Conservation (phyloP, 2,113 vertebrate genomes). For the Struthidea cinerea region DNA sequence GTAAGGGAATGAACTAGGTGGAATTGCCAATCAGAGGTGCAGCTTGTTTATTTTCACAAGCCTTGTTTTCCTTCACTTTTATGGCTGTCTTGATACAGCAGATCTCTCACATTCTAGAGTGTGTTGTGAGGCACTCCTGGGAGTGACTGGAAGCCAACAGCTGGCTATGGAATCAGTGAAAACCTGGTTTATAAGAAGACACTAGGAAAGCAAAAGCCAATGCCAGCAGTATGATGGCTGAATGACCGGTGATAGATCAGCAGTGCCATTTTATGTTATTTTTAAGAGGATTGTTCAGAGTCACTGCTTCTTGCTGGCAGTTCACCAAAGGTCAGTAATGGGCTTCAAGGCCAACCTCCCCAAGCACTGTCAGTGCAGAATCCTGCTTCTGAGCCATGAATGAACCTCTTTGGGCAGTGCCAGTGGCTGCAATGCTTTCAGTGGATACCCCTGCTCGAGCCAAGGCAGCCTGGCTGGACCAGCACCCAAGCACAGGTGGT, state of each 20-base stretch:
- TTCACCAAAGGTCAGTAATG: neutral
- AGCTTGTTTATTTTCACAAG: slow-evolving; percentile 64
- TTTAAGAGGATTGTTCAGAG: neutral
- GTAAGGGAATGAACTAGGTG: neutral
- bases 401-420: neutral
- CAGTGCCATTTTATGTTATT: neutral
- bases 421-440: neutral
- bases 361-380: neutral
- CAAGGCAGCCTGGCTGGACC: neutral
- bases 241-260: neutral
- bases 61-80: slow-evolving; percentile 56
- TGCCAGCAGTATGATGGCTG: rapidly evolving
- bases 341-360: neutral
- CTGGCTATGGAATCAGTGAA: neutral
- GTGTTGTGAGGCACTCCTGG: slow-evolving; percentile 40
- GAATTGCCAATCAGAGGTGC: slow-evolving; percentile 38
- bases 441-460: rapidly evolving
- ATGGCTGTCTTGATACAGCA: slow-evolving; percentile 60
- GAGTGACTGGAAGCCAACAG: slow-evolving; percentile 18
- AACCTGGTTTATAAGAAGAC: neutral
- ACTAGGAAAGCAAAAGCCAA: neutral
- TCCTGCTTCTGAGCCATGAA: neutral
- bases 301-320: neutral
- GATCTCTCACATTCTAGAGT: slow-evolving; percentile 57
- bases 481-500: neutral